phyloP scores from a whole-genome alignment of 64 coral and sea anemone genomes.

The Montipora cactus region DNA sequence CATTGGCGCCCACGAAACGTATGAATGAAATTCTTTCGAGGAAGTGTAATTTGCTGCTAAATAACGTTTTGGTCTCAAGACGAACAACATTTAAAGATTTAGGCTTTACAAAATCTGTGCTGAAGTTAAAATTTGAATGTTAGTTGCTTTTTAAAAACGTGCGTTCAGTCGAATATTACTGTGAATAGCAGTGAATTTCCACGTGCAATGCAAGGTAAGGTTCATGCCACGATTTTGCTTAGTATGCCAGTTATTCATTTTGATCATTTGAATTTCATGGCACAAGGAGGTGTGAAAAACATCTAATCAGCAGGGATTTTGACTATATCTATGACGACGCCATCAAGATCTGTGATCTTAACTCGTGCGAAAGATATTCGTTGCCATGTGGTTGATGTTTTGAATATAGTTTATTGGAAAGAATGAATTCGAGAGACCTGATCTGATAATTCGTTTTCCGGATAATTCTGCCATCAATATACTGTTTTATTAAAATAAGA shows the following conservation, averaged over 20 bases:
- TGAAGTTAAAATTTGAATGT: slow-evolving; percentile 5
- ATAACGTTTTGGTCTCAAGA: slow-evolving; percentile 5
- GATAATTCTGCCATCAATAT: slow-evolving; percentile 16
- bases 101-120: neutral
- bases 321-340: neutral
- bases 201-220: neutral
- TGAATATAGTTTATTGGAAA: neutral
- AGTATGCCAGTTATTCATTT: neutral
- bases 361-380: neutral
- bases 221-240: neutral
- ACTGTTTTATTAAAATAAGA: neutral
- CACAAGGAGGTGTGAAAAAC: neutral
- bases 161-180: slow-evolving; percentile 5
- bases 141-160: neutral
- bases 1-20: slow-evolving; percentile 39
- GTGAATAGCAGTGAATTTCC: slow-evolving; percentile 15
- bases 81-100: slow-evolving; percentile 11
- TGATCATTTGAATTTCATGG: neutral
- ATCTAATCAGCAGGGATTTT: neutral
- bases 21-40: slow-evolving; percentile 61
- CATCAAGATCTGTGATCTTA: neutral
- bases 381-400: slow-evolving; percentile 20
- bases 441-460: neutral
- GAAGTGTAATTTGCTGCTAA: neutral
- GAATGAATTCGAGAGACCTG: neutral